A percentile compares a stretch with the other conserved stretches of the same genome.
Conservation (phyloP, 2,797 vertebrate species). For the Centropyge bicolor region DNA sequence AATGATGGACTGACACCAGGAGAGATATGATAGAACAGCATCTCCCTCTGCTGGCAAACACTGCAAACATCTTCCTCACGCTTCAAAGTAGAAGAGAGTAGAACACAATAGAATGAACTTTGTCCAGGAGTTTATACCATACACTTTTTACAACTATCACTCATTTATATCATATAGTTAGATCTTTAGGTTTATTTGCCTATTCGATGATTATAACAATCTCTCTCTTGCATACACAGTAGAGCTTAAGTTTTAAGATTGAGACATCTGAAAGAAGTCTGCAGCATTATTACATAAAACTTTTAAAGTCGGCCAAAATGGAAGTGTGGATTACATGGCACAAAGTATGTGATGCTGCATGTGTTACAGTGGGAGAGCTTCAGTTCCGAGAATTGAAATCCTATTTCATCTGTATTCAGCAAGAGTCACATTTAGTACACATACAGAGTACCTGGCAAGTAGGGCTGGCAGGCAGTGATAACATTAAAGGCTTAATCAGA, state of each 20-base stretch:
- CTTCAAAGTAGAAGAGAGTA: constrained; percentile 1
- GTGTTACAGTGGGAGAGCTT: background rate
- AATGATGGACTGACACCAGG: constrained; percentile 35
- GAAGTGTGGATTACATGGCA: background rate
- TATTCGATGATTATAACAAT: background rate
- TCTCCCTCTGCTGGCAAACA: constrained; percentile 76
- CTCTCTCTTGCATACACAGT: background rate
- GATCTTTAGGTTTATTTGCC: background rate
- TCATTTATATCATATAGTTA: background rate
- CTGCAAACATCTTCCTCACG: constrained; percentile 30
- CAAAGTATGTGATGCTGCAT: background rate
- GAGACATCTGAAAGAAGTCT: background rate
- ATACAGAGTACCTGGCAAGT: constrained; percentile 55
- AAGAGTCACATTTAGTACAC: constrained; percentile 34
- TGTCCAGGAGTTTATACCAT: background rate
- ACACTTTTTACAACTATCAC: background rate
- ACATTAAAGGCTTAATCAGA: constrained; percentile 49
- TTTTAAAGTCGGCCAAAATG: constrained; percentile 1
- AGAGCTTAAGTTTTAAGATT: background rate
- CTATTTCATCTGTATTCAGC: constrained; percentile 44
- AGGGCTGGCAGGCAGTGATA: constrained; percentile 64
- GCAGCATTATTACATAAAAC: background rate
- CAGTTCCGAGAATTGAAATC: background rate
- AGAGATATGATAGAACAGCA: constrained; percentile 52
- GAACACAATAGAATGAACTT: background rate